phyloP scores from a whole-genome alignment of 2,113 vertebrate genomes.

The Alexandromys fortis region DNA sequence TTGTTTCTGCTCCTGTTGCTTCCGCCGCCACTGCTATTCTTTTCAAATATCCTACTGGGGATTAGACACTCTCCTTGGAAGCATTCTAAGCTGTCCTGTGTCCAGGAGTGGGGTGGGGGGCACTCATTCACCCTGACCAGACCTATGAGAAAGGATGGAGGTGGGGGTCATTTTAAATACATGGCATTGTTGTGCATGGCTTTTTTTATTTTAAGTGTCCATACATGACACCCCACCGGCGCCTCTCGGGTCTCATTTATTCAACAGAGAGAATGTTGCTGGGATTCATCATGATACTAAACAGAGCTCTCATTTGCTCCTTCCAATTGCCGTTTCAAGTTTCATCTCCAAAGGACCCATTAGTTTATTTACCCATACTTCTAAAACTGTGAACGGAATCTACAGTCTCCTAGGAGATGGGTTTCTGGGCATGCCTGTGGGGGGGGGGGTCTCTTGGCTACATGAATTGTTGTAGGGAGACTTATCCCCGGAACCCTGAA shows the following conservation, averaged over 20 bases:
- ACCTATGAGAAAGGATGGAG: background rate
- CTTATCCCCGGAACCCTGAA: background rate
- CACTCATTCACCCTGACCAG: background rate
- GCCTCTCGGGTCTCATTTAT: slow-evolving; percentile 38
- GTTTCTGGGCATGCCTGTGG: background rate
- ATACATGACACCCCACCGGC: background rate
- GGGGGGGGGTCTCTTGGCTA: background rate
- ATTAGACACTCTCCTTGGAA: background rate
- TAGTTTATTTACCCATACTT: background rate
- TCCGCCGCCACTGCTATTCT: background rate
- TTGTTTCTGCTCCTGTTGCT: background rate
- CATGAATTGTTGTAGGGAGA: too few species aligned
- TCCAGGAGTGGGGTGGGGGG: background rate
- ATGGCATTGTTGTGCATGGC: background rate
- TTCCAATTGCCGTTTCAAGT: background rate
- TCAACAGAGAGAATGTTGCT: background rate
- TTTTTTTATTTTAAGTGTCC: background rate
- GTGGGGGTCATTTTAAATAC: background rate
- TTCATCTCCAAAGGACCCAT: background rate
- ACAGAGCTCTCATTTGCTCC: background rate
- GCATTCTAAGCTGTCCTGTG: too few species aligned
- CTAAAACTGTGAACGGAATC: background rate
- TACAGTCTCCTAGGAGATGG: background rate
- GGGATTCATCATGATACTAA: background rate
- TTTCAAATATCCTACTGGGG: background rate